Evolutionary conservation across 2,113 vertebrate species (phyloP).

Genomic region (Gasterosteus aculeatus): DNA sequence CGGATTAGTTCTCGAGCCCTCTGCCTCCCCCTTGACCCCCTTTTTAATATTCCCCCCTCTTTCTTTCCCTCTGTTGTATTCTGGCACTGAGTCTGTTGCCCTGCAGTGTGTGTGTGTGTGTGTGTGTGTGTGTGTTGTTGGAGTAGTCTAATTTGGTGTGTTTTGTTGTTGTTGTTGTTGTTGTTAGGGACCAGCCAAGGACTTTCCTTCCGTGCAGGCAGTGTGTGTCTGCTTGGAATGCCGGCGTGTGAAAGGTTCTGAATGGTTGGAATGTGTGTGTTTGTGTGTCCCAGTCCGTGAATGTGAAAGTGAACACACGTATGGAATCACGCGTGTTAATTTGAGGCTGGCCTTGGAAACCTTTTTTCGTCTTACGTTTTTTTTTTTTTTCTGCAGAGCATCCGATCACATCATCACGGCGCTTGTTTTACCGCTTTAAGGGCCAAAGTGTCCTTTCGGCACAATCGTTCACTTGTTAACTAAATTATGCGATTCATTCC

Average conservation of each 20-base stretch:
- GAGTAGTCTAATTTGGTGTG: not conserved
- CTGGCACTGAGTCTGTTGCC: conserved; percentile 38
- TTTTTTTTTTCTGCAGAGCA: conserved; percentile 35
- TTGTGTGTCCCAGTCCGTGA: conserved; percentile 17
- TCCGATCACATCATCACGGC: conserved; percentile 26
- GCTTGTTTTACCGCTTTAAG: conserved; percentile 35
- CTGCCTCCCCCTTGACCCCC: conserved; percentile 33
- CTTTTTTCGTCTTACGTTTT: conserved; percentile 5
- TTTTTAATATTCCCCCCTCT: conserved; percentile 33
- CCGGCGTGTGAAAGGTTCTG: conserved; percentile 65
- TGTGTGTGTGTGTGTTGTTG: not conserved
- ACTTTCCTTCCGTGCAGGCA: conserved; percentile 71
- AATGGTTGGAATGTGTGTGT: conserved; percentile 60
- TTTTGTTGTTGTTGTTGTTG: conserved; percentile 56
- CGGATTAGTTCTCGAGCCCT: conserved; percentile 57
- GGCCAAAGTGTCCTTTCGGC: not conserved
- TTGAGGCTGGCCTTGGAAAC: conserved; percentile 41
- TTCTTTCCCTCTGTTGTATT: conserved; percentile 37
- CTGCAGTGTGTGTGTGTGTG: conserved; percentile 35
- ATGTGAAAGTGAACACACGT: conserved; percentile 54
- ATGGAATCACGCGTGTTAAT: conserved; percentile 51
- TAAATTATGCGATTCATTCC: conserved; percentile 2
- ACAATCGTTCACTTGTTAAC: conserved; percentile 22
- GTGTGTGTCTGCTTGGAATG: conserved; percentile 73
- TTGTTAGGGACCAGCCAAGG: conserved; percentile 62